These are phyloP conservation scores for Sphenopsis melanotis DNA, from an alignment of 2,797 vertebrate species.

Conservation along the genomic window DNA sequence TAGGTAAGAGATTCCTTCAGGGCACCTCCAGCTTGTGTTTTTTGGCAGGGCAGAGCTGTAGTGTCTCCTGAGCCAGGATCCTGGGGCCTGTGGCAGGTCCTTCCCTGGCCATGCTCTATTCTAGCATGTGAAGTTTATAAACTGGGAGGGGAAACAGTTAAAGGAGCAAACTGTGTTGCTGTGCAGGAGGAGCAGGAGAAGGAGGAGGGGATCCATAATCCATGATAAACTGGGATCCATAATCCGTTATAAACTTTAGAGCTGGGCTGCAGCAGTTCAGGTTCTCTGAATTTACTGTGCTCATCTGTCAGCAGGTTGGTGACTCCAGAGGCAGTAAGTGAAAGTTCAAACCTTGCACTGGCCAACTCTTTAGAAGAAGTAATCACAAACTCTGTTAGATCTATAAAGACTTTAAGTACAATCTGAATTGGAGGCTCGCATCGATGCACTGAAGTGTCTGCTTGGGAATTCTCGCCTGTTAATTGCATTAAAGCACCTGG, in stretches of 20 bases:
- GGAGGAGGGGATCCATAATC: background rate
- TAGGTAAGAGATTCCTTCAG: background rate
- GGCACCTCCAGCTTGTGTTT: background rate
- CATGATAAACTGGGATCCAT: too few species aligned
- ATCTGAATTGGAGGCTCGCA: background rate
- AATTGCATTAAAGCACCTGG: background rate
- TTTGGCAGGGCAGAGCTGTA: background rate
- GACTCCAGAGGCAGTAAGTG: background rate
- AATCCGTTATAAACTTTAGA: background rate
- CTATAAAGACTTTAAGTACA: background rate
- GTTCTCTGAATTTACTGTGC: background rate
- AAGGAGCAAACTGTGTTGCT: background rate
- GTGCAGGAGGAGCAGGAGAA: background rate
- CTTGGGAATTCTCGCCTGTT: background rate
- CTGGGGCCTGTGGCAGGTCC: background rate
- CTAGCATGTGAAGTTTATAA: background rate
- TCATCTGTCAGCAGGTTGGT: background rate
- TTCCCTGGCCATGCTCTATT: background rate
- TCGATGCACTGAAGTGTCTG: background rate
- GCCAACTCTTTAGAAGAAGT: background rate
- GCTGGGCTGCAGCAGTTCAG: background rate
- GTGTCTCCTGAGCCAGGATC: background rate
- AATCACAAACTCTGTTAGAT: background rate
- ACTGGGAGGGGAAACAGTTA: background rate
- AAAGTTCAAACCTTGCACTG: background rate